Conservation (phyloP, 2,888 invertebrate genomes). For the Atrina japonica region DNA sequence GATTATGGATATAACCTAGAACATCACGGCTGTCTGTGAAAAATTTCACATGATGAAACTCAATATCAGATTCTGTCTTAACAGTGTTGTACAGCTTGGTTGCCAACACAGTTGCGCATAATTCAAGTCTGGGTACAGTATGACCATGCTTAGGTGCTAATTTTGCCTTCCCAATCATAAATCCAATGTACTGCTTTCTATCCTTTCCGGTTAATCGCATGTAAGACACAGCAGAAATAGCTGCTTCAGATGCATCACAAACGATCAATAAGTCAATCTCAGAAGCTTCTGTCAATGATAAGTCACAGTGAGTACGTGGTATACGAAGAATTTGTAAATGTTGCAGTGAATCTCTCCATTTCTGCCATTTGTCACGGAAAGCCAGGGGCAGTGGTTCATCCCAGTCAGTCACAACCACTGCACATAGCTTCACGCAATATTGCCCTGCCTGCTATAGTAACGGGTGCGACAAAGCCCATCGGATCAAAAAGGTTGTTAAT, state of each 20-base stretch:
- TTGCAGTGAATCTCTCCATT: neutral
- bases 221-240: slow-evolving; percentile 33
- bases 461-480: slow-evolving; percentile 6
- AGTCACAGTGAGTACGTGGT: slow-evolving; percentile 2
- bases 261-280: slow-evolving; percentile 3
- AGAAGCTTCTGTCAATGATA: neutral
- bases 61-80: neutral
- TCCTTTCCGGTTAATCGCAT: neutral
- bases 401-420: slow-evolving; percentile 6
- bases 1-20: slow-evolving; percentile 21
- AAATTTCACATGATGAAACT: slow-evolving; percentile 4
- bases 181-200: neutral
- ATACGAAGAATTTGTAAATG: neutral
- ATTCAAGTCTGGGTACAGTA: slow-evolving; percentile 38
- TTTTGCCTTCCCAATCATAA: slow-evolving; percentile 39
- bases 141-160: slow-evolving; percentile 41
- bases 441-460: slow-evolving; percentile 2
- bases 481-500: slow-evolving; percentile 20
- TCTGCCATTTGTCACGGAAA: neutral
- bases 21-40: slow-evolving; percentile 22
- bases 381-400: slow-evolving; percentile 9
- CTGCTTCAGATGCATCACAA: slow-evolving; percentile 29
- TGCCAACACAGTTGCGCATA: slow-evolving; percentile 40
- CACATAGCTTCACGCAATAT: slow-evolving; percentile 15
- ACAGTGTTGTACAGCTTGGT: slow-evolving; percentile 22